Base-by-base conservation (phyloP, 2,797 vertebrate species). In the Melanotaenia parkinsoni region DNA sequence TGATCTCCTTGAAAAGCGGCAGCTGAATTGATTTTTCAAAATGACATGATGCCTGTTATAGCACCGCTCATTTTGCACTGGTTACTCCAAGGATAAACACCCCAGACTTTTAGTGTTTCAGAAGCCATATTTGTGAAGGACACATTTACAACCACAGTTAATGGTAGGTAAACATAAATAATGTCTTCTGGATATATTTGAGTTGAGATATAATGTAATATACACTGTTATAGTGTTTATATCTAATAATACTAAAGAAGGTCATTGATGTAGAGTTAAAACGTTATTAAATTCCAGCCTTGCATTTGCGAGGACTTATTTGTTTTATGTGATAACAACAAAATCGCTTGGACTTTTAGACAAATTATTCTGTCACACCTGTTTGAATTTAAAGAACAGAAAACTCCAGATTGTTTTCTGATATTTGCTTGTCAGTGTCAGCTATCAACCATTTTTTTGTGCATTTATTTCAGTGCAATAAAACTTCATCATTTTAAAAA, bases 1-100 rank as follows among this genome's bases (percentile, higher is more conserved):
- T 26, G 62, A 54, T 57, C 28, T 74, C 68, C 70, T 76, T 63
- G 72, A 61, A 62, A 72, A 58, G 40, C 51, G n/a, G n/a, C 59
- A 58, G 68, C 43, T 54, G 8, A 64, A 88, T 86, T 63, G 71
- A 85, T 80, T 84, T 77, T 70, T 61, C 13, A 18, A 74, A 79
- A 79, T 73, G 43, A 63, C 74, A 51, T 9, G 10, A 61, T 75
- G n/a, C 33, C 67, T 47, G 37, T 65, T 65, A 51, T 35, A 73
- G 14, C 54, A 63, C 60, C 38, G 38, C 37, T 73, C 43, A 12
- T 59, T 66, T 62, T 74, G 22, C 58, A 50, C 47, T 20, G 28
- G 28, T 69, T 45, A 40, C 37, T 54, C 3, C 45, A n/a, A 37
- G 4, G 18, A 8, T 22, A n/a, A 43, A 64, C 58, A 69, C 13